These are phyloP conservation scores for Amorpha juglandis DNA, from an alignment of 2,888 invertebrate species.

Conservation along the genomic window DNA sequence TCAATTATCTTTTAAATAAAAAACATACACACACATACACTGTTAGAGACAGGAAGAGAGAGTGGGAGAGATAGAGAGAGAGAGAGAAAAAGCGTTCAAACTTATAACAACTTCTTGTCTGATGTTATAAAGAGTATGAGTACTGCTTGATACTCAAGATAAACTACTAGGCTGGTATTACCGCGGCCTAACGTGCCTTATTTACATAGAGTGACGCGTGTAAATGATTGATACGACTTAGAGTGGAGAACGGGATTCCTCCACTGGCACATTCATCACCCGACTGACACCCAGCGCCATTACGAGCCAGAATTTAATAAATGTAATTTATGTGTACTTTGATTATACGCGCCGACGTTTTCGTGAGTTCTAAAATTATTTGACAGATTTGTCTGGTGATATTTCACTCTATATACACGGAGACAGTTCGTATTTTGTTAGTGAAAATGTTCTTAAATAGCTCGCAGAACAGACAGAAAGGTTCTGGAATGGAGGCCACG, in stretches of 20 bases:
- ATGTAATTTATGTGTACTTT: slow-evolving; percentile 46
- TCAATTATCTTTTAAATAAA: no score
- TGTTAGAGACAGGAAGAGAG: no score
- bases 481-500: no score
- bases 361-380: slow-evolving; percentile 1
- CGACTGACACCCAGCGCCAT: slow-evolving; percentile 57
- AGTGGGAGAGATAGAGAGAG: no score
- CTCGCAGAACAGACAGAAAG: no score
- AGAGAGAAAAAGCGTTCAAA: no score
- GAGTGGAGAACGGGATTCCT: slow-evolving; percentile 49
- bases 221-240: slow-evolving; percentile 75
- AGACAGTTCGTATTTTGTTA: neutral
- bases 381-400: slow-evolving; percentile 1
- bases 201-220: slow-evolving; percentile 69
- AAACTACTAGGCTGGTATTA: slow-evolving; percentile 15
- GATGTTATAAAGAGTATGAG: no score
- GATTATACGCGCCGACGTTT: slow-evolving; percentile 8
- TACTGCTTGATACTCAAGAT: neutral
- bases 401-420: neutral
- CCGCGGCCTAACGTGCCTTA: slow-evolving; percentile 58
- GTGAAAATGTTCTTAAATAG: neutral
- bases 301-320: slow-evolving; percentile 61
- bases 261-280: slow-evolving; percentile 68
- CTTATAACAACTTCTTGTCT: no score
- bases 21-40: no score